Evolutionary conservation across 2,113 vertebrate species (phyloP), one percentile per base, ranked within the genome.

Genomic region (Empidonax traillii): DNA sequence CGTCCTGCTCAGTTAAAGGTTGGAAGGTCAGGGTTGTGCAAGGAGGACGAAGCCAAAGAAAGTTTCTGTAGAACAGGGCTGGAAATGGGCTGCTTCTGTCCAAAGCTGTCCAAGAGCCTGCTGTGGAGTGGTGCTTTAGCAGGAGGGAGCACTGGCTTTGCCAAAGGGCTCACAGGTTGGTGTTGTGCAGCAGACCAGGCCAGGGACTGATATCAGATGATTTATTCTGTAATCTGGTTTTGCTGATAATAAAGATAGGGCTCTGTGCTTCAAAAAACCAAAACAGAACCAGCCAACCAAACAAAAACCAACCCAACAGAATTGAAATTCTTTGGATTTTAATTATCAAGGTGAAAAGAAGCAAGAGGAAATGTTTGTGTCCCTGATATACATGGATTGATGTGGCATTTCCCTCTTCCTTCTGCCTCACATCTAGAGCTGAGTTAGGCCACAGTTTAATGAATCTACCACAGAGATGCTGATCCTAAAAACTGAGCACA

Each of bases 11-110:
- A 91, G 68, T 59, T 33, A 51, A 67, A 75, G 72, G 73, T 77
- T 89, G 80, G 68, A 74, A 76, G 63, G 76, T 43, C 77, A 71
- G 84, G 21, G 61, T 65, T 91, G 87, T 63, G 87, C 16, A 69
- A 86, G 79, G 67, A 92, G 62, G 72, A 28, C 46, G 44, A 61
- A 94, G 72, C 85, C 59, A 58, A 66, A n/a, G 63, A 6, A 10
- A 55, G 63, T 59, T 68, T 27, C 8, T 33, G 41, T 41, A 55
- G 63, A 85, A 8, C 3, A 30, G 35, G 55, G 51, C 65, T 90
- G 79, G 81, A 52, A 55, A 82, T 9, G 72, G 2, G 1, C 75
- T 86, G 67, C 59, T 90, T 4, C 63, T 59, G n/a, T 23, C 43
- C 0, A 1, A 14, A 59, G 30, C 21, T 80, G 52, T 74, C 91